Conservation (phyloP, 1,140 invertebrate genomes). For the Orussus abietinus region DNA sequence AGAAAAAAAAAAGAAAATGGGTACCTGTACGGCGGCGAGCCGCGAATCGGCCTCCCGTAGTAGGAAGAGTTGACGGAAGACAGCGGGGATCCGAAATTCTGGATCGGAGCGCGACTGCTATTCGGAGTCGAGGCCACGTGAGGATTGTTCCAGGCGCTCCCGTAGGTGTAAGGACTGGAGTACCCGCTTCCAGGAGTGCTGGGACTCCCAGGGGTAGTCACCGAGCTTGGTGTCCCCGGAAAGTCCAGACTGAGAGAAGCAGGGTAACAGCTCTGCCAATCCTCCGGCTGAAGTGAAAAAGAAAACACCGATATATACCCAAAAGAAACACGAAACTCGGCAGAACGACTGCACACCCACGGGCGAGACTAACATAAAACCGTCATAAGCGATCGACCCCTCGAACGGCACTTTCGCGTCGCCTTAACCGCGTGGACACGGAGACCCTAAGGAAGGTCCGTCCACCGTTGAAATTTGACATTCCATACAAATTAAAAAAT, state of each 20-base stretch:
- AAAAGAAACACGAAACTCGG: too few relatives aligned
- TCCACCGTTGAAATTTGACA: too few relatives aligned
- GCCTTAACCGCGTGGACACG: too few relatives aligned
- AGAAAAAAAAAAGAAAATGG: not conserved
- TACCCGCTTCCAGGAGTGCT: conserved; percentile 55
- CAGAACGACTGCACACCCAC: too few relatives aligned
- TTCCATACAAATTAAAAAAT: too few relatives aligned
- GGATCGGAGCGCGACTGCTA: conserved; percentile 26
- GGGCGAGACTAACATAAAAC: too few relatives aligned
- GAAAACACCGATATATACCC: too few relatives aligned
- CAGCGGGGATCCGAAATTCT: conserved; percentile 27
- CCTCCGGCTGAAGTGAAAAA: too few relatives aligned
- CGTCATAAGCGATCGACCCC: too few relatives aligned
- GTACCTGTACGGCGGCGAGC: conserved; percentile 47
- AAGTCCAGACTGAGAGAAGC: conserved; percentile 31
- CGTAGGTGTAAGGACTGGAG: conserved; percentile 40
- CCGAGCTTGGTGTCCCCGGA: conserved; percentile 40
- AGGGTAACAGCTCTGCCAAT: too few relatives aligned
- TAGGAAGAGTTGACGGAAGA: conserved; percentile 29
- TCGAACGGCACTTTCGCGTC: too few relatives aligned
- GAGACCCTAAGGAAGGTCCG: too few relatives aligned
- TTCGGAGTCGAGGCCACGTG: conserved; percentile 30
- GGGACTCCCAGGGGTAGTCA: conserved; percentile 53
- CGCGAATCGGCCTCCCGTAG: conserved; percentile 46
- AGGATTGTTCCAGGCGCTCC: conserved; percentile 27